Base-by-base conservation (phyloP, 1,140 invertebrate species). In the Yoshiicerus persimilis region DNA sequence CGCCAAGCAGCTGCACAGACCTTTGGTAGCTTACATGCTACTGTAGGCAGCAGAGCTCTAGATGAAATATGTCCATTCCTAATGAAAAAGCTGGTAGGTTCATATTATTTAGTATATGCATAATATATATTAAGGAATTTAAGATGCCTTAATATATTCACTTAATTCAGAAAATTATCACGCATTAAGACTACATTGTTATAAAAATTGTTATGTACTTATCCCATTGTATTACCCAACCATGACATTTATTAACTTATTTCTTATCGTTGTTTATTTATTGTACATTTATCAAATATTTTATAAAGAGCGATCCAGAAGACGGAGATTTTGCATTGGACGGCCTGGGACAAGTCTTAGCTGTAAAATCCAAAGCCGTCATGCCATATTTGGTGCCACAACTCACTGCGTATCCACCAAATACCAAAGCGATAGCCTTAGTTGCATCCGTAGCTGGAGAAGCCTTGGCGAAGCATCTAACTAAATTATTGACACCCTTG, bases 31-130 rank as follows among this genome's bases (percentile, higher is more conserved):
- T 94, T 99, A 62, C 98, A 99, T 94, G 95, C 95, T 41, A 99
- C 97, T 41, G 97, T 99, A 39, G 98, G 99, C 64, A 95, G 96
- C 39, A 94, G 97, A 91, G 98, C 98, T 38, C 93, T 99, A n/a
- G 98, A 99, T 93, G 98, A 99, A 92, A 99, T 99, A 92, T 93
- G 99, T 84, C 97, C 98, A 77, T 94, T 95, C 86, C 96, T 99
- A 94, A 93, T 99, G 87, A 95, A 96, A 27, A 95, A 97, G 90
- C 92, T 99, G 91, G 94, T 94, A 91, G 91, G 34, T 64, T 27
- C 23, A 85, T 66, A 88, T 80, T 84, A 84, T 30, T 83, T 5
- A 23, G 66, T n/a, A 32, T 89, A n/a, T n/a, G n/a, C n/a, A n/a
- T n/a, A n/a, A n/a, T n/a, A n/a, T n/a, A n/a, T n/a, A n/a, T n/a